These are phyloP conservation scores for Hyphantria cunea DNA, from an alignment of 1,140 invertebrate species.

Conservation along the genomic window DNA sequence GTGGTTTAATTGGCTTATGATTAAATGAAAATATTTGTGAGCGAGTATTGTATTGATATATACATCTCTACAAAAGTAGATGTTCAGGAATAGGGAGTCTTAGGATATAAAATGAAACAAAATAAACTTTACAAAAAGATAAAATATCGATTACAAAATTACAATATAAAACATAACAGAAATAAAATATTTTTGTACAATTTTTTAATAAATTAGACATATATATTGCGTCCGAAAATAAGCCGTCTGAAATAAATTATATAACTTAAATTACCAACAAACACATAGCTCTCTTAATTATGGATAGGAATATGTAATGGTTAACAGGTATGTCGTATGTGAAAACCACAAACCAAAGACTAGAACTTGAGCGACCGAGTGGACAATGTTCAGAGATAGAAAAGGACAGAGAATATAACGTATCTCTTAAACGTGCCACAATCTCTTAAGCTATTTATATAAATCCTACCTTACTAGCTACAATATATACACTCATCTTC, in stretches of 20 bases:
- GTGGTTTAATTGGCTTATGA: no score
- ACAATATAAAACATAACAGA: slow-evolving; percentile 15
- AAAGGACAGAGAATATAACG: slow-evolving; percentile 24
- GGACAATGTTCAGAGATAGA: slow-evolving; percentile 40
- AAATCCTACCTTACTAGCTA: slow-evolving; percentile 16
- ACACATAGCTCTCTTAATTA: neutral
- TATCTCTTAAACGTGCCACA: slow-evolving; percentile 37
- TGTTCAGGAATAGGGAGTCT: neutral
- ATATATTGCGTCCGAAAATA: neutral
- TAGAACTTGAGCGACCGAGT: slow-evolving; percentile 56
- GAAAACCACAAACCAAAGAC: slow-evolving; percentile 45
- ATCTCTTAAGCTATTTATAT: slow-evolving; percentile 27
- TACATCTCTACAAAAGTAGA: neutral
- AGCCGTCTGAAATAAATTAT: neutral
- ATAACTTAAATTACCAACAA: slow-evolving; percentile 4
- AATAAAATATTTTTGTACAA: slow-evolving; percentile 11
- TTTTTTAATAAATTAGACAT: neutral
- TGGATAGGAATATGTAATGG: slow-evolving; percentile 1
- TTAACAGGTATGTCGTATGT: neutral
- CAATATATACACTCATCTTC: slow-evolving; percentile 1
- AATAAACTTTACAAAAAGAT: slow-evolving; percentile 7
- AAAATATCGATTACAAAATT: slow-evolving; percentile 26
- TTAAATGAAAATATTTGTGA: no score
- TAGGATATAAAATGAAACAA: slow-evolving; percentile 15
- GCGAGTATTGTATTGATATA: slow-evolving; percentile 1